A percentile compares a stretch with the other conserved stretches of the same genome.
Conservation (phyloP, 2,797 vertebrate genomes). For the Oryzias sinensis region DNA sequence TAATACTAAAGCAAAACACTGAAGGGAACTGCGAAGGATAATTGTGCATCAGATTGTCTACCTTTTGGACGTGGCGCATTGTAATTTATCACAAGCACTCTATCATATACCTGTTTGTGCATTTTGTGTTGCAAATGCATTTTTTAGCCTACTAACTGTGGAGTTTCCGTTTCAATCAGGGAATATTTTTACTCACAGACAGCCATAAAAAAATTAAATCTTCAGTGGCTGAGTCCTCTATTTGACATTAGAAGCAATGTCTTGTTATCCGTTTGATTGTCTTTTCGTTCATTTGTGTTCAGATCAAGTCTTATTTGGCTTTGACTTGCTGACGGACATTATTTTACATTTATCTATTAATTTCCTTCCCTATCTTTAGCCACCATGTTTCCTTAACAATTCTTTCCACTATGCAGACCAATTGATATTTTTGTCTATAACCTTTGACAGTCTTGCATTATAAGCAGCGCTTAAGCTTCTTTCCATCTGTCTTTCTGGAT, state of each 20-base stretch:
- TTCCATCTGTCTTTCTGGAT: background rate
- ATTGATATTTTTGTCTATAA: background rate
- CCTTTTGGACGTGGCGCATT: too few relatives aligned
- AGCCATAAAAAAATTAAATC: constrained; percentile 10
- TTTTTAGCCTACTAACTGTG: too few relatives aligned
- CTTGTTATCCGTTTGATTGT: too few relatives aligned
- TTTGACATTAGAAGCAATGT: too few relatives aligned
- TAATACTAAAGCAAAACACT: too few relatives aligned
- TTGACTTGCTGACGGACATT: background rate
- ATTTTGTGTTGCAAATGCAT: too few relatives aligned
- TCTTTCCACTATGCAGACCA: background rate
- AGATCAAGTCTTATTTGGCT: constrained; percentile 4
- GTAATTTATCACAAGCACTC: too few relatives aligned
- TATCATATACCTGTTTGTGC: too few relatives aligned
- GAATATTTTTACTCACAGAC: too few relatives aligned
- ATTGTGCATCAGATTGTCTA: too few relatives aligned
- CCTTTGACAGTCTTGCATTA: background rate
- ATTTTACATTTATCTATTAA: background rate
- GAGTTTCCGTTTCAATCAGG: too few relatives aligned
- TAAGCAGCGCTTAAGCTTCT: background rate
- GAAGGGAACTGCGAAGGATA: too few relatives aligned
- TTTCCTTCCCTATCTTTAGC: background rate
- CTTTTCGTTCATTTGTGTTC: constrained; percentile 1
- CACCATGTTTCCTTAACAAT: background rate
- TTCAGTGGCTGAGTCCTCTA: background rate